These are phyloP conservation scores for Petrocephalus sullivani DNA, from an alignment of 2,797 vertebrate species.

Conservation along the genomic window DNA sequence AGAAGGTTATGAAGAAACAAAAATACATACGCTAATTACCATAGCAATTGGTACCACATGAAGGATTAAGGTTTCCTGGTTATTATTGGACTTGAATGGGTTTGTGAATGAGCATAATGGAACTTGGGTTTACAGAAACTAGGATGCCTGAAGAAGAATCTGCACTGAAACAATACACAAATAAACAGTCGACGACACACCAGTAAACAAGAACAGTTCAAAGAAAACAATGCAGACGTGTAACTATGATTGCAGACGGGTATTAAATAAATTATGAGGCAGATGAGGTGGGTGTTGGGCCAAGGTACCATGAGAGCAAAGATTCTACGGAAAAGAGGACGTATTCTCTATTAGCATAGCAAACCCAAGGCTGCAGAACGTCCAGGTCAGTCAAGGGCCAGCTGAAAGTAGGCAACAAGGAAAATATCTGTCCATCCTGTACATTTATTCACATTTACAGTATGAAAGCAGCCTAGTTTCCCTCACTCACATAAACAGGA, in stretches of 20 bases:
- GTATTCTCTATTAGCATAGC: background rate
- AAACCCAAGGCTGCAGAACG: background rate
- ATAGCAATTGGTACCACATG: background rate
- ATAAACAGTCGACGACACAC: background rate
- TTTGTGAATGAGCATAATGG: background rate
- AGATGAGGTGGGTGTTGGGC: background rate
- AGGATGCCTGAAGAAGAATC: background rate
- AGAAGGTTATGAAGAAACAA: background rate
- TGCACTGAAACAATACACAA: background rate
- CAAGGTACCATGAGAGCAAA: background rate
- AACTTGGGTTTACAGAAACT: conserved; percentile 4
- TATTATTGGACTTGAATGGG: background rate
- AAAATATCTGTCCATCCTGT: background rate
- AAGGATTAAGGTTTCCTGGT: background rate
- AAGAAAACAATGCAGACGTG: background rate
- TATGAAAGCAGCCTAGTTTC: background rate
- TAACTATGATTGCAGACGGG: background rate
- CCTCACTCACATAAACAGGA: background rate
- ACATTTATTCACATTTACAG: background rate
- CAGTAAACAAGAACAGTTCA: background rate
- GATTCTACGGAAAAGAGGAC: background rate
- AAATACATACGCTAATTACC: background rate
- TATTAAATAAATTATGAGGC: background rate
- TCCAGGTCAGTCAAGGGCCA: background rate
- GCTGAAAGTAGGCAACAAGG: background rate